A percentile compares a stretch with the other conserved stretches of the same genome.
These are phyloP conservation scores for Myotis davidii DNA, from an alignment of 2,113 vertebrate species.

Conservation along the genomic window DNA sequence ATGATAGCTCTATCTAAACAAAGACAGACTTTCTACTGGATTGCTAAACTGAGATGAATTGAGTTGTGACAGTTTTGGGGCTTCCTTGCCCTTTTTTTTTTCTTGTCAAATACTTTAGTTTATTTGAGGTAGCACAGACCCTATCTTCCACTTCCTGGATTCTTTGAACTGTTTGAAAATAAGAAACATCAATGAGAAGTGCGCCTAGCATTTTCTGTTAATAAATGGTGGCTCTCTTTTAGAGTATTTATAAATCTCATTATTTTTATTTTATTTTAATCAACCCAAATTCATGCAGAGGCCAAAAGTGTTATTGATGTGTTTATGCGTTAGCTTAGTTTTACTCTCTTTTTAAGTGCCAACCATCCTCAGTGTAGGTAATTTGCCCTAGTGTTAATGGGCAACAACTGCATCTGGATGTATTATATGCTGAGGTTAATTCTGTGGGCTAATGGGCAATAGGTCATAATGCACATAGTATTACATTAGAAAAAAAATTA, in stretches of 20 bases:
- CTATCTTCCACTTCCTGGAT: background rate
- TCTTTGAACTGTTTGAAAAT: background rate
- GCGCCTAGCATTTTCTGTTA: background rate
- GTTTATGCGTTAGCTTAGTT: background rate
- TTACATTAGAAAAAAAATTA: background rate
- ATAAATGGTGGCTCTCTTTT: background rate
- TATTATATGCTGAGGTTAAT: background rate
- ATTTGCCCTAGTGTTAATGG: background rate
- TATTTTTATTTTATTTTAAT: background rate
- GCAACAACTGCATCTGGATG: background rate
- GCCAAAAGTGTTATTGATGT: background rate
- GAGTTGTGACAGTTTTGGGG: background rate
- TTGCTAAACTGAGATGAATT: background rate
- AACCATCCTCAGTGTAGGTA: background rate
- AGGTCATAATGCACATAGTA: background rate
- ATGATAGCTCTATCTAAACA: background rate
- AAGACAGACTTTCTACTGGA: background rate
- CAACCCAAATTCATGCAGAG: background rate
- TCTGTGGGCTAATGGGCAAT: background rate
- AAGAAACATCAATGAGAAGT: background rate
- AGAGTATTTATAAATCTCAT: background rate
- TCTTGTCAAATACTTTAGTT: background rate
- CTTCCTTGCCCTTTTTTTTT: background rate
- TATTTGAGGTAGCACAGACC: background rate
- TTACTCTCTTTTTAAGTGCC: background rate